phyloP scores from a whole-genome alignment of 2,888 invertebrate species.

The Entomobrya proxima region DNA sequence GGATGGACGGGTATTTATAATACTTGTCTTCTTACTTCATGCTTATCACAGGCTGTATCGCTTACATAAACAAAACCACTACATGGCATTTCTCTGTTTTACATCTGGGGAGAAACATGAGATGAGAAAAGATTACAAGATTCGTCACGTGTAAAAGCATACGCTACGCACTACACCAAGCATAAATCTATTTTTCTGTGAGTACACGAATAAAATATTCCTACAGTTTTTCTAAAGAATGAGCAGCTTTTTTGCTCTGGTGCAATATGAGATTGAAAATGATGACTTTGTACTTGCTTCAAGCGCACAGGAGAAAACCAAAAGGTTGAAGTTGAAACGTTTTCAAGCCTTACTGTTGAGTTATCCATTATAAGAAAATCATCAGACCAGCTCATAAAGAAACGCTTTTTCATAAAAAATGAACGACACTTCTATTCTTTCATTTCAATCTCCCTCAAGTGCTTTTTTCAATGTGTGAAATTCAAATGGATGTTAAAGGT shows the following conservation, averaged over 20 bases:
- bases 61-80: slow-evolving; percentile 26
- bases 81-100: slow-evolving; percentile 1
- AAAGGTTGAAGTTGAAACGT: not conserved
- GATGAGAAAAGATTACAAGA: slow-evolving; percentile 52
- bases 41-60: not conserved
- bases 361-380: not conserved
- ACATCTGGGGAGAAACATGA: slow-evolving; percentile 23
- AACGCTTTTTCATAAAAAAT: not conserved
- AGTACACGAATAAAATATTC: slow-evolving; percentile 29
- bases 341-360: not conserved
- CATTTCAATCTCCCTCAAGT: slow-evolving; percentile 12
- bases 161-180: not conserved
- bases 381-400: not conserved
- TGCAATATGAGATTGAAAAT: slow-evolving; percentile 21
- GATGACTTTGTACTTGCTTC: not conserved
- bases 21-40: not conserved
- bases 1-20: slow-evolving; percentile 21
- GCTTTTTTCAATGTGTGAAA: slow-evolving; percentile 60
- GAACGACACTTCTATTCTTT: not conserved
- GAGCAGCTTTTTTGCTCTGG: not conserved
- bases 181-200: no score
- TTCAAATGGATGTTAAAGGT: slow-evolving; percentile 64
- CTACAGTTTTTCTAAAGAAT: not conserved
- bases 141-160: slow-evolving; percentile 56
- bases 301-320: not conserved